Evolutionary conservation across 2,888 invertebrate genomes (phyloP).

Genomic region (Epirrita christyi): DNA sequence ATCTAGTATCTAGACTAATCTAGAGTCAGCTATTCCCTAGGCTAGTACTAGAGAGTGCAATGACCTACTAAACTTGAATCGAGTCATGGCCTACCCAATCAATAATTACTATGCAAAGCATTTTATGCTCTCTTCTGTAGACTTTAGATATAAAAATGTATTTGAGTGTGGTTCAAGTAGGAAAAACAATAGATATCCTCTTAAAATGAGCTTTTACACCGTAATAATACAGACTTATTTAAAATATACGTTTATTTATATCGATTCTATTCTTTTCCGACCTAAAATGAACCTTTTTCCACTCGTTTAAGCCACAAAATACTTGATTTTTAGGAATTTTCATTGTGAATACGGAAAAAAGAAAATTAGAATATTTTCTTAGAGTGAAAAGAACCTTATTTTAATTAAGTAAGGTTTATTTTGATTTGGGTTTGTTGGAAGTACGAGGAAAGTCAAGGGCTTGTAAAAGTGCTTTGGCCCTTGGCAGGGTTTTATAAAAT

Average conservation of each 20-base stretch:
- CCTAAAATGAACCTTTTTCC: conserved; percentile 5
- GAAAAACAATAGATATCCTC: conserved; percentile 38
- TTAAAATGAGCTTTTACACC: conserved; percentile 37
- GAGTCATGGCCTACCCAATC: conserved; percentile 27
- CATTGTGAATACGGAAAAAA: conserved; percentile 15
- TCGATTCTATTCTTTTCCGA: background rate
- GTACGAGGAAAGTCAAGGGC: conserved; percentile 32
- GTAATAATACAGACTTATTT: conserved; percentile 37
- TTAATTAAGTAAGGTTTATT: background rate
- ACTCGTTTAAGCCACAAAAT: background rate
- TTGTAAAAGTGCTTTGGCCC: conserved; percentile 29
- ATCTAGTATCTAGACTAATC: too few relatives aligned
- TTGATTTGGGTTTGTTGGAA: conserved; percentile 10
- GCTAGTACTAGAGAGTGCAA: conserved; percentile 23
- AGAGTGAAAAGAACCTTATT: background rate
- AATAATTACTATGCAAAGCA: conserved; percentile 22
- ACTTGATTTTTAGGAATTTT: conserved; percentile 5
- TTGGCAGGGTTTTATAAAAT: conserved; percentile 28
- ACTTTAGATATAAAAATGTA: conserved; percentile 1
- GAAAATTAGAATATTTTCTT: conserved; percentile 2
- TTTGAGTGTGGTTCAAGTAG: conserved; percentile 3
- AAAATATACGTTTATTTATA: conserved; percentile 35
- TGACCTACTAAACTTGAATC: conserved; percentile 40
- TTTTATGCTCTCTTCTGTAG: conserved; percentile 9
- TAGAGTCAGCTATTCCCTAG: too few relatives aligned